Conservation (phyloP, 2,113 vertebrate species). For the Lichenostomus cassidix region DNA sequence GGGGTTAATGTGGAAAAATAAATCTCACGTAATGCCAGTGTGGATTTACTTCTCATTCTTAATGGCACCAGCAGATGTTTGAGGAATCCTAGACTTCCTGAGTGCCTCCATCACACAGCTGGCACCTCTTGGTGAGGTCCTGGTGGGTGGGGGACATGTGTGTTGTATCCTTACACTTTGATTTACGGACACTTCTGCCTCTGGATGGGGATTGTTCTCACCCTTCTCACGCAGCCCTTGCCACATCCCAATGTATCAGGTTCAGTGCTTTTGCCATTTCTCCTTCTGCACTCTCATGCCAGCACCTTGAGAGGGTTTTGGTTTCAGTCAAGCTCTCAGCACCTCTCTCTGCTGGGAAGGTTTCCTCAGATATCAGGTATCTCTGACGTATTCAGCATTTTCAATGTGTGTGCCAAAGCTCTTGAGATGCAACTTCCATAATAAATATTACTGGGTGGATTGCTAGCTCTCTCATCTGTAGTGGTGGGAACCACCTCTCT, state of each 20-base stretch:
- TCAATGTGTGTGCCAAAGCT: background rate
- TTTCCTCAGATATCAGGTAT: background rate
- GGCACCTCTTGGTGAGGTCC: constrained; percentile 71
- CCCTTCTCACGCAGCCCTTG: background rate
- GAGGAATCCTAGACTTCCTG: constrained; percentile 78
- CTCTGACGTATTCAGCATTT: background rate
- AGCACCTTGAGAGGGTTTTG: background rate
- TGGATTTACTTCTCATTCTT: constrained; percentile 81
- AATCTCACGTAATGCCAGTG: constrained; percentile 78
- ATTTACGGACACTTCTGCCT: constrained; percentile 65
- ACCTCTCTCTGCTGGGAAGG: background rate
- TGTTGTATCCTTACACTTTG: constrained; percentile 64
- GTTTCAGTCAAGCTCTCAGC: background rate
- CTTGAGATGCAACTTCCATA: background rate
- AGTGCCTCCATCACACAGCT: constrained; percentile 69
- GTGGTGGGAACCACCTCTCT: background rate
- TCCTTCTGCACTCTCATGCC: background rate
- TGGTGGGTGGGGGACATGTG: constrained; percentile 52
- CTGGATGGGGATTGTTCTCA: background rate
- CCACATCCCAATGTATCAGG: background rate
- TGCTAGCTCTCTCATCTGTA: background rate
- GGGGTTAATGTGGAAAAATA: constrained; percentile 79
- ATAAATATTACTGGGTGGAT: background rate
- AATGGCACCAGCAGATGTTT: constrained; percentile 80
- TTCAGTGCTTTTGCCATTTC: background rate